Conservation (phyloP, 2,888 invertebrate species). For the Nephrotoma appendiculata region DNA sequence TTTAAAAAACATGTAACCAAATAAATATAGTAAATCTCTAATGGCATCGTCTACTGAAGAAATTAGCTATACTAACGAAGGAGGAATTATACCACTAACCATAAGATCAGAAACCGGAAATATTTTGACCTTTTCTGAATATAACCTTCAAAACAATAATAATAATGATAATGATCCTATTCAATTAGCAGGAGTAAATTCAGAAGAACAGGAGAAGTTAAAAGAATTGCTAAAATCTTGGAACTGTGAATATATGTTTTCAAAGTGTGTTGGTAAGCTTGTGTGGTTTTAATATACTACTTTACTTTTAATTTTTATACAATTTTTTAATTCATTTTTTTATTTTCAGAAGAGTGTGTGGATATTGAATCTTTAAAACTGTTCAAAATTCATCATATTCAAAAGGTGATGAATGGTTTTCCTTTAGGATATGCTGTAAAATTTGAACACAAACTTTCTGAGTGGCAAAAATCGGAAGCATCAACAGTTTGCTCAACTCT, state of each 20-base stretch:
- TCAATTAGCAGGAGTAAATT: not conserved
- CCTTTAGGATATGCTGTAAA: not conserved
- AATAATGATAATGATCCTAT: not conserved
- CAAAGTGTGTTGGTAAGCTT: not conserved
- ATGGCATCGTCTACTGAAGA: too few species aligned
- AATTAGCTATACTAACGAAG: too few species aligned
- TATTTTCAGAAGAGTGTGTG: not conserved
- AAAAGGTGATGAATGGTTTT: not conserved
- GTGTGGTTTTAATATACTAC: not conserved
- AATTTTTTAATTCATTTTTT: not conserved
- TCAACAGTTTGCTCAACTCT: not conserved
- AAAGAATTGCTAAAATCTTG: not conserved
- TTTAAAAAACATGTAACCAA: too few species aligned
- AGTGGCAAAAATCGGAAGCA: not conserved
- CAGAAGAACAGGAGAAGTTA: not conserved
- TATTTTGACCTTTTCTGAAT: not conserved
- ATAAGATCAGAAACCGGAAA: not conserved
- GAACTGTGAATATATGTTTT: not conserved
- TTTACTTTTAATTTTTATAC: not conserved
- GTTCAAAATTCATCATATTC: not conserved
- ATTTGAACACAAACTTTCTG: not conserved
- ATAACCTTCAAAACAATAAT: not conserved
- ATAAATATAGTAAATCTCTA: too few species aligned
- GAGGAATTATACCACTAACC: too few species aligned
- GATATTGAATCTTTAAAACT: not conserved